Percentiles rank a stretch among this genome's conserved stretches.
Conservation (phyloP, 2,113 vertebrate species). For the Varanus komodoensis region DNA sequence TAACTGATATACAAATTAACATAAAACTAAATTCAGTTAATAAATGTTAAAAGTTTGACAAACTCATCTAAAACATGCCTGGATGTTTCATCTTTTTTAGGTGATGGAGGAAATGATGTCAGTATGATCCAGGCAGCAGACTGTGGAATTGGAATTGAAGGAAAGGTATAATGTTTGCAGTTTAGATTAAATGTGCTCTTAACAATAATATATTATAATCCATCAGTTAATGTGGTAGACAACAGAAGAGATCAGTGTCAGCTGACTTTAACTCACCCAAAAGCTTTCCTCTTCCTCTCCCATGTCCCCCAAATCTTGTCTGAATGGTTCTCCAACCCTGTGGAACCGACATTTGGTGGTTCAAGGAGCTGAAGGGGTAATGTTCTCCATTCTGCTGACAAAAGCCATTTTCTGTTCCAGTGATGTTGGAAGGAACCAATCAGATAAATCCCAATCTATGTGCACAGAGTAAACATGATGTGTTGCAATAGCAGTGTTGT, state of each 20-base stretch:
- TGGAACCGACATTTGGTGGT: not conserved
- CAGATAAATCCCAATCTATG: not conserved
- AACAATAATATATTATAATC: not conserved
- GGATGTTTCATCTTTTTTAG: conserved; percentile 72
- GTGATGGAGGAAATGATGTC: conserved; percentile 97
- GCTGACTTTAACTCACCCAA: not conserved
- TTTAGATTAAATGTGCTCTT: not conserved
- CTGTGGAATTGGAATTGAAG: conserved; percentile 90
- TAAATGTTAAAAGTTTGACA: conserved; percentile 14
- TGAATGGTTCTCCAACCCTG: not conserved
- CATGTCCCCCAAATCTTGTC: not conserved
- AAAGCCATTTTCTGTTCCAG: not conserved
- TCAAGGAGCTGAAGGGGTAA: not conserved
- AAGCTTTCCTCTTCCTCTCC: not conserved
- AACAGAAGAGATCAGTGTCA: not conserved
- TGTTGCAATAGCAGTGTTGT: not conserved
- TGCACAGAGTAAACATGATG: not conserved
- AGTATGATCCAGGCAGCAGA: conserved; percentile 99
- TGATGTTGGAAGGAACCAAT: not conserved
- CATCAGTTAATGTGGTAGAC: not conserved
- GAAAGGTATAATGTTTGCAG: conserved; percentile 84
- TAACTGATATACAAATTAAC: not conserved
- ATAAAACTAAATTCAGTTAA: not conserved
- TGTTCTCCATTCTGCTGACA: not conserved
- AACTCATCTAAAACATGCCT: conserved; percentile 12